These are phyloP conservation scores for Sialis fuliginosa DNA, from an alignment of 2,888 invertebrate species.

Conservation along the genomic window DNA sequence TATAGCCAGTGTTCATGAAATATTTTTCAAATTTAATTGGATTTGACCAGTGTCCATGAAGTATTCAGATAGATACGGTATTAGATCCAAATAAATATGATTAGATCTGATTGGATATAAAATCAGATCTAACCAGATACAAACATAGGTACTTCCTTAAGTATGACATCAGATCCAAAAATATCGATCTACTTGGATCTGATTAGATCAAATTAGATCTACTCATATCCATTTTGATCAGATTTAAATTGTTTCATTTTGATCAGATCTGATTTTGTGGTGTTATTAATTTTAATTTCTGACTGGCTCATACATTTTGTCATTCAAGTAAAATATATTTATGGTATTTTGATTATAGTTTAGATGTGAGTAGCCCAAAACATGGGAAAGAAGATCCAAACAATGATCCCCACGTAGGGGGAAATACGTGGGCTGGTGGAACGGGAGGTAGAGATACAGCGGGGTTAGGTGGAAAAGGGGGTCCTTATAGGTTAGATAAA, in stretches of 20 bases:
- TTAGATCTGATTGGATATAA: too few relatives aligned
- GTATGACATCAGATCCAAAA: too few relatives aligned
- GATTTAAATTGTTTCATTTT: not conserved
- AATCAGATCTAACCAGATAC: too few relatives aligned
- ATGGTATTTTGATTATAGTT: conserved; percentile 23
- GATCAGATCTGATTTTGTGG: not conserved
- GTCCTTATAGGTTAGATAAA: conserved; percentile 84
- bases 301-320: not conserved
- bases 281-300: not conserved
- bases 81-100: too few relatives aligned
- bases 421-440: conserved; percentile 94
- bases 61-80: too few relatives aligned
- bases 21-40: too few relatives aligned
- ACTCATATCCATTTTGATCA: too few relatives aligned
- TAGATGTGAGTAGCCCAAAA: conserved; percentile 63
- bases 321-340: conserved; percentile 1
- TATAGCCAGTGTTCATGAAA: too few relatives aligned
- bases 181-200: too few relatives aligned
- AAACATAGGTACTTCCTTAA: too few relatives aligned
- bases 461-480: conserved; percentile 90
- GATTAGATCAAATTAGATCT: too few relatives aligned
- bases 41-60: too few relatives aligned
- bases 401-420: conserved; percentile 87
- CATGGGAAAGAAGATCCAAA: conserved; percentile 83
- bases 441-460: conserved; percentile 88